Evolutionary conservation across 1,140 invertebrate genomes (phyloP).

Genomic region (Calephelis virginiensis): DNA sequence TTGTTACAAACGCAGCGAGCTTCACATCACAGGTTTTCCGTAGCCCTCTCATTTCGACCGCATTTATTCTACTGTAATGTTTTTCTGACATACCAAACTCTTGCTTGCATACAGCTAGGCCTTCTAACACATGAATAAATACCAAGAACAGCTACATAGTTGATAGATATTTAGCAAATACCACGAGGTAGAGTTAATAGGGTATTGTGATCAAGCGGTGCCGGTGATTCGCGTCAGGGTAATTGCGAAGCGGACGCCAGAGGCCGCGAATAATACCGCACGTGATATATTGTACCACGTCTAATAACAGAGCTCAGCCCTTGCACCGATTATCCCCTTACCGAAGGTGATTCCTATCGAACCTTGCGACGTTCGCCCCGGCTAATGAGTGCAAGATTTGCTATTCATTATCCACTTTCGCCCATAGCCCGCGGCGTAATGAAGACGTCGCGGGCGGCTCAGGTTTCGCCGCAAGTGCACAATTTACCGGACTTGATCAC

Average conservation of each 20-base stretch:
- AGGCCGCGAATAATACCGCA: conserved; percentile 58
- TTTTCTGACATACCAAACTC: no score
- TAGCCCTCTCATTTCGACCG: no score
- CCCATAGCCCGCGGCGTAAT: conserved; percentile 55
- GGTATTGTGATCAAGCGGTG: conserved; percentile 42
- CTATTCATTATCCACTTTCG: conserved; percentile 74
- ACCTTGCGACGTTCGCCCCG: conserved; percentile 59
- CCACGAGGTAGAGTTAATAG: conserved; percentile 39
- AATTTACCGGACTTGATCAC: conserved; percentile 56
- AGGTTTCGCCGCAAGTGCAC: conserved; percentile 49
- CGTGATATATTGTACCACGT: conserved; percentile 73
- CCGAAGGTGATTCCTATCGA: conserved; percentile 70
- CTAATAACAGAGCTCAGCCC: conserved; percentile 67
- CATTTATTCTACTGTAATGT: no score
- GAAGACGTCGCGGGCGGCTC: conserved; percentile 57
- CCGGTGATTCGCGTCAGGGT: conserved; percentile 43
- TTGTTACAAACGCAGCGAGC: no score
- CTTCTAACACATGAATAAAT: no score
- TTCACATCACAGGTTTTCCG: no score
- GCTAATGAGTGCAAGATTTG: conserved; percentile 71
- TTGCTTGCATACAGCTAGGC: no score
- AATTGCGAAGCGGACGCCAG: conserved; percentile 65
- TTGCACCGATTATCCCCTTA: conserved; percentile 69
- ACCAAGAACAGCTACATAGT: no score
- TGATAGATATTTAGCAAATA: conserved; percentile 20